Base-by-base conservation (phyloP, 1,140 invertebrate genomes). In the Carposina sasakii region DNA sequence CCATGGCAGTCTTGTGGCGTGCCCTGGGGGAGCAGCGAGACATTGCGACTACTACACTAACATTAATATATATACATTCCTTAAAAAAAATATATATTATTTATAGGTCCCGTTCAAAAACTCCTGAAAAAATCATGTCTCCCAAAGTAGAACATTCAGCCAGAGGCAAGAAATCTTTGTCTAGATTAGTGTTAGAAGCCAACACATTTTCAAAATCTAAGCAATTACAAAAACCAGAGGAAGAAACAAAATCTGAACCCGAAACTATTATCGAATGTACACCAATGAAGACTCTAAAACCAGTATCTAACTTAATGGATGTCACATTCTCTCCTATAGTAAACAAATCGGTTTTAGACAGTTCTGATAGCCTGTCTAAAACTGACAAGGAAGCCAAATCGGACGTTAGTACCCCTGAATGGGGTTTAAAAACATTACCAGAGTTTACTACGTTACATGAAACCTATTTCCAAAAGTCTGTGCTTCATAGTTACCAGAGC, bases 101-200 rank as follows among this genome's bases (percentile, higher is more conserved):
- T 44, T 1, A 12, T 43, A 81, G 77, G 43, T 76, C 71, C 48
- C 67, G 77, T 2, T 71, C 74, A 2, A 79, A 78, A 57, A 83
- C 79, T 5, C 79, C 79, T n/a, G 81, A 84, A 45, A 81, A 81
- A 49, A 39, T 75, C 23, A 64, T 79, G 57, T 74, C 71, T 9
- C 72, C 76, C 0, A 79, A 68, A 48, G 66, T 59, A 39, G 71
- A 77, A 26, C 55, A 45, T 2, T 43, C 65, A 4, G 48, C 47
- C 20, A 66, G 57, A 50, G 48, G 43, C 47, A 81, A 72, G 42
- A 83, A 75, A 59, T 71, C 83, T 0, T 65, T 85, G 13, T 75
- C 75, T 0, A 56, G 83, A 60, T 57, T 76, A 3, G 83, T 84
- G 8, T 43, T 85, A 21, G 83, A 85, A 71, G 66, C 73, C 5